Evolutionary conservation across 2,113 vertebrate genomes (phyloP), one percentile per base, ranked within the genome.

Genomic region (Pygoscelis antarcticus): DNA sequence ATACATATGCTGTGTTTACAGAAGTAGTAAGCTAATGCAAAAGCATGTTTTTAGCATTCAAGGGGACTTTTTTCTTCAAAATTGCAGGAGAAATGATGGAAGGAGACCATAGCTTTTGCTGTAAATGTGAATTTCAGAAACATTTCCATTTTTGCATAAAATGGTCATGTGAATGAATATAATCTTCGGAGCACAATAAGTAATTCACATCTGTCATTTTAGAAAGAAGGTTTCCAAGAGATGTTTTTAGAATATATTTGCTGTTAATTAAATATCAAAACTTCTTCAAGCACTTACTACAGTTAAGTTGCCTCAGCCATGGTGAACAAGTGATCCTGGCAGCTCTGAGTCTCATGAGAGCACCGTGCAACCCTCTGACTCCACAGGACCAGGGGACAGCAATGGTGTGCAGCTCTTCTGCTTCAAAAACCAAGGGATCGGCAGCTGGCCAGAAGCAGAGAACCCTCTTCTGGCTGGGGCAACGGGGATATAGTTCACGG

Each of bases 401-500:
- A 71, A 1, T 38, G 25, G 4, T 13, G 3, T 51, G 66, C 9
- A 11, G 47, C 32, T 16, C 7, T 79, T 80, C 62, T n/a, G n/a
- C n/a, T 68, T 89, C 38, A 23, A 49, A 76, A 77, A 4, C 4
- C 13, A 20, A 9, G 44, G 46, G 29, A 26, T 7, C 4, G 3
- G 42, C 69, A 57, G 15, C 36, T 42, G 69, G 14, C 20, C 55
- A 68, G 74, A 58, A 38, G 57, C 22, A 42, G 71, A 42, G 51
- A 62, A 46, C 4, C 13, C 25, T 8, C 32, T 58, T 40, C n/a
- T 77, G 49, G 3, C 29, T 80, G 54, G 4, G 18, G 18, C 36
- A 57, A 0, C 1, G 6, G 29, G 19, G 8, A 29, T 10, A 11
- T 6, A 6, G 26, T 22, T 55, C 2, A 1, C 32, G 23, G 65